These are phyloP conservation scores for Oncopodura yosiiana DNA, from an alignment of 1,140 invertebrate species.

Conservation along the genomic window DNA sequence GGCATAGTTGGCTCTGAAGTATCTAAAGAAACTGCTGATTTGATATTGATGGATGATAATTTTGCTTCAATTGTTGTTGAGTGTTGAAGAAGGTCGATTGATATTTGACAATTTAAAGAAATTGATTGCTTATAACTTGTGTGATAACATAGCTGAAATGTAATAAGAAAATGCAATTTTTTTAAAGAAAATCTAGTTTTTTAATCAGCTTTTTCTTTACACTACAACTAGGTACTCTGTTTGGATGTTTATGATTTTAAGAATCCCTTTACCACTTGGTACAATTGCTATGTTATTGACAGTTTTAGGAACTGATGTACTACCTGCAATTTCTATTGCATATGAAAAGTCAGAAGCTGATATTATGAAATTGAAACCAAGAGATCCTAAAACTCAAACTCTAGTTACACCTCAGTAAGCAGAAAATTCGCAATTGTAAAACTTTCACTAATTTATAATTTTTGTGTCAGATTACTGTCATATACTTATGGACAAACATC, in stretches of 20 bases:
- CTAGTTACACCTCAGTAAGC: constrained; percentile 53
- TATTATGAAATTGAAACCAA: constrained; percentile 59
- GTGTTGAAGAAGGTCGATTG: constrained; percentile 56
- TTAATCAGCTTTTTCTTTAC: too few relatives aligned
- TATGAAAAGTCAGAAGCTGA: constrained; percentile 59
- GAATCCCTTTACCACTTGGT: constrained; percentile 25
- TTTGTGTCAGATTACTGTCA: constrained; percentile 20
- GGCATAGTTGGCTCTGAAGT: constrained; percentile 46
- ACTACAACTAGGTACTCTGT: too few relatives aligned
- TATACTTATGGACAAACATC: constrained; percentile 47
- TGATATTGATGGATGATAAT: constrained; percentile 58
- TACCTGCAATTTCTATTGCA: constrained; percentile 42
- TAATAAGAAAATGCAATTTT: too few relatives aligned
- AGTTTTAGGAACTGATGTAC: constrained; percentile 27
- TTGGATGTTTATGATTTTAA: constrained; percentile 37
- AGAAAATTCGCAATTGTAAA: neutral
- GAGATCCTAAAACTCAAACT: constrained; percentile 56
- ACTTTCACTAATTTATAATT: neutral
- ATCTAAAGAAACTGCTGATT: constrained; percentile 56
- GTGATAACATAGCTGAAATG: constrained; percentile 45
- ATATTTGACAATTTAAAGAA: constrained; percentile 59
- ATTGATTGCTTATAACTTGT: constrained; percentile 51
- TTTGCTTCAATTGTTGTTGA: constrained; percentile 44
- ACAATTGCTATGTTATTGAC: constrained; percentile 34
- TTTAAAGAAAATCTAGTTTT: too few relatives aligned